Conservation (phyloP, 2,797 vertebrate species). For the Sphenodon punctatus region DNA sequence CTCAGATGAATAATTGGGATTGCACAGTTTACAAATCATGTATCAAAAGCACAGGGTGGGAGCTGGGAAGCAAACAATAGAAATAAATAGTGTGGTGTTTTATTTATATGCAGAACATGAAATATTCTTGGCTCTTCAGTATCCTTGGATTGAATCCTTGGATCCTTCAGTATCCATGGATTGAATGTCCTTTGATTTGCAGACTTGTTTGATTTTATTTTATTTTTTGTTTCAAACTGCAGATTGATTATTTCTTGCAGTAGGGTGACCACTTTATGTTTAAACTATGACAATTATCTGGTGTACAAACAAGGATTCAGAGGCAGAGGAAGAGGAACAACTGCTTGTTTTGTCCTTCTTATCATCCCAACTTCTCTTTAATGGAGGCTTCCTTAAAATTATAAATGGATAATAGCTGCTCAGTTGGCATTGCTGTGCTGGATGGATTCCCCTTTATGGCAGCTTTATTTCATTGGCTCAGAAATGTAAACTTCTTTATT, state of each 20-base stretch:
- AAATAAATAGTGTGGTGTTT: constrained; percentile 36
- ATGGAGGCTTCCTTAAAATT: background rate
- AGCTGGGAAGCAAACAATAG: constrained; percentile 13
- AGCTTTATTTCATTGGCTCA: background rate
- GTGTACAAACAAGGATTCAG: background rate
- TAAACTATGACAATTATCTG: background rate
- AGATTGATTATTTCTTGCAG: background rate
- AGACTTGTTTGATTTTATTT: constrained; percentile 2
- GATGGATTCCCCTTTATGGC: accelerated
- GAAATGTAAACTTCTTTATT: background rate
- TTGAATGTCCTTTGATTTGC: background rate
- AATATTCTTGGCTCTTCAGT: background rate
- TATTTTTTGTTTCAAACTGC: background rate
- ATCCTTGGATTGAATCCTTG: too few species aligned
- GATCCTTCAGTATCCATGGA: too few species aligned
- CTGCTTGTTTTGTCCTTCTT: background rate
- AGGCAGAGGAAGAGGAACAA: background rate
- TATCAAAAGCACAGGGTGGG: background rate
- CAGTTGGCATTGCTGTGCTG: background rate
- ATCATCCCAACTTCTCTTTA: background rate
- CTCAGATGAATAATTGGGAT: constrained; percentile 21
- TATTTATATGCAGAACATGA: constrained; percentile 14
- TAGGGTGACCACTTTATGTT: background rate
- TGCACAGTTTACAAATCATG: constrained; percentile 10
- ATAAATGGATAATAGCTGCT: background rate